These are phyloP conservation scores for Cyanocitta stelleri DNA, from an alignment of 2,113 vertebrate species.

Conservation along the genomic window DNA sequence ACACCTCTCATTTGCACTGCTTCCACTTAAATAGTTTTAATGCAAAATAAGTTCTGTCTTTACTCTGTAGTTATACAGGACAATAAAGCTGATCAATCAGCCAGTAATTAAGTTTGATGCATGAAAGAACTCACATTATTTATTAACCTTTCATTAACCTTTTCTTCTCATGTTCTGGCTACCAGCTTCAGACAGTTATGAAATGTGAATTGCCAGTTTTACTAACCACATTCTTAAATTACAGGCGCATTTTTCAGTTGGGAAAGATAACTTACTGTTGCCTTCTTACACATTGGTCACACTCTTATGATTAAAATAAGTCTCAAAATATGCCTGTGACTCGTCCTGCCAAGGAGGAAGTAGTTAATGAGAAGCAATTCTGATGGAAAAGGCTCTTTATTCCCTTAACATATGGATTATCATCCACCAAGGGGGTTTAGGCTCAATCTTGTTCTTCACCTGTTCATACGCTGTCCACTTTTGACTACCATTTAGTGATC, in stretches of 20 bases:
- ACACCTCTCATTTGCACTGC: neutral
- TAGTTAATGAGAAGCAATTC: neutral
- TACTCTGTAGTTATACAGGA: neutral
- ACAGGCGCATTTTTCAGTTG: neutral
- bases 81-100: neutral
- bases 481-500: neutral
- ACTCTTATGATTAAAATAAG: neutral
- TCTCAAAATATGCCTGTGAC: neutral
- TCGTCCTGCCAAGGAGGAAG: neutral
- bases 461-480: neutral
- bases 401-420: neutral
- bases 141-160: slow-evolving; percentile 31
- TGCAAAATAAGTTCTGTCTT: neutral
- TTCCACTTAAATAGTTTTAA: neutral
- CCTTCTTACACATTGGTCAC: neutral
- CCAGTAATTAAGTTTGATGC: neutral
- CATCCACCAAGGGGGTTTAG: neutral
- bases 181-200: neutral
- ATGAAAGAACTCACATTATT: neutral
- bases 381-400: neutral
- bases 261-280: neutral
- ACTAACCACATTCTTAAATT: neutral
- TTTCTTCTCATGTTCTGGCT: neutral
- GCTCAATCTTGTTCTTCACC: neutral
- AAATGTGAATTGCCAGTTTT: neutral